Evolutionary conservation across 2,113 vertebrate species (phyloP).

Genomic region (Bujurquina vittata): DNA sequence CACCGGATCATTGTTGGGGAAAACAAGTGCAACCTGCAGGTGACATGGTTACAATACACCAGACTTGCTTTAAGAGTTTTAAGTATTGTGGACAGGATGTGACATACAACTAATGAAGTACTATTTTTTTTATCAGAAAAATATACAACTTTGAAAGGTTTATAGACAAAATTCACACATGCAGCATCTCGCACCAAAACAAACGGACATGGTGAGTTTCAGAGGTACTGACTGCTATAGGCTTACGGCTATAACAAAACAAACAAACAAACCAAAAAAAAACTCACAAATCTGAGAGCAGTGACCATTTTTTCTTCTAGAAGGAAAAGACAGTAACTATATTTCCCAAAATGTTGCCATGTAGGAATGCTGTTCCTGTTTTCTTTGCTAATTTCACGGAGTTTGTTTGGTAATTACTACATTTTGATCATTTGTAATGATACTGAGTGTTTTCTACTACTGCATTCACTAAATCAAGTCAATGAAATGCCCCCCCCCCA

Average conservation of each 20-base stretch:
- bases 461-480: not conserved
- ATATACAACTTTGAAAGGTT: not conserved
- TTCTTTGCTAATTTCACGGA: not conserved
- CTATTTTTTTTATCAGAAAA: not conserved
- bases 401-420: not conserved
- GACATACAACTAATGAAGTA: not conserved
- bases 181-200: not conserved
- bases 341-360: not conserved
- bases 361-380: not conserved
- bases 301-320: not conserved
- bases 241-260: not conserved
- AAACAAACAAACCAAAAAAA: too few species aligned
- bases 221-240: not conserved
- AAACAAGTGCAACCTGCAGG: conserved; percentile 92
- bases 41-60: not conserved
- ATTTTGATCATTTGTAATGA: not conserved
- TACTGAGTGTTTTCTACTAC: not conserved
- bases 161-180: not conserved
- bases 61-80: not conserved
- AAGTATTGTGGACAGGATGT: not conserved
- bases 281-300: not conserved
- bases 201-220: not conserved
- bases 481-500: not conserved
- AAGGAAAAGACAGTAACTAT: not conserved
- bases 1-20: conserved; percentile 95